Conservation (phyloP, 1,140 invertebrate species). For the Lasaia peninsularis region DNA sequence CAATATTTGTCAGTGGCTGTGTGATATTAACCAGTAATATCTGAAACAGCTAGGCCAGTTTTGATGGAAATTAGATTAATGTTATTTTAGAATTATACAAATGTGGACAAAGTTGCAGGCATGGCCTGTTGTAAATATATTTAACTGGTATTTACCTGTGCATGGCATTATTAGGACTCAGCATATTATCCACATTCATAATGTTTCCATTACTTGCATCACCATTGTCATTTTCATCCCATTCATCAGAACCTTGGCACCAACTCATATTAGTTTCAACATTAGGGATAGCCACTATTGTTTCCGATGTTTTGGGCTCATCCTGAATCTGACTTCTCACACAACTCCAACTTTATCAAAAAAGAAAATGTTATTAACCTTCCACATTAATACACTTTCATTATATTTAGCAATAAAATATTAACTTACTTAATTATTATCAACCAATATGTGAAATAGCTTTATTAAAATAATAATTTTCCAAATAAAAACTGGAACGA, state of each 20-base stretch:
- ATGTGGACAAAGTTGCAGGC: too few species aligned
- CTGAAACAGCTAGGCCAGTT: too few species aligned
- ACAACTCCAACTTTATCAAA: constrained; percentile 57
- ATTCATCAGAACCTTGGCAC: constrained; percentile 64
- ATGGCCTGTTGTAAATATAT: too few species aligned
- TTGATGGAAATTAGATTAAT: too few species aligned
- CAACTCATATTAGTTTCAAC: constrained; percentile 48
- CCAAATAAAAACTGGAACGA: constrained; percentile 7
- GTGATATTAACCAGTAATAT: too few species aligned
- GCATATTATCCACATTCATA: constrained; percentile 58
- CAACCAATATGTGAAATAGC: background rate
- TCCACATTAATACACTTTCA: background rate
- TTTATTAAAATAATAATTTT: constrained; percentile 4
- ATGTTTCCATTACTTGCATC: constrained; percentile 63
- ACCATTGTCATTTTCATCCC: constrained; percentile 72
- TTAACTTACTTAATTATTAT: constrained; percentile 6
- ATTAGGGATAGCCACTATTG: constrained; percentile 45
- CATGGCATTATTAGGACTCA: constrained; percentile 44
- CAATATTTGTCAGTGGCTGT: too few species aligned
- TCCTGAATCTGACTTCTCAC: constrained; percentile 61
- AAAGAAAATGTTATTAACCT: background rate
- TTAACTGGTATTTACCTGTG: constrained; percentile 50
- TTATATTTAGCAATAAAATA: background rate
- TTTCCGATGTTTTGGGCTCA: constrained; percentile 32
- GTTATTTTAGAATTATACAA: too few species aligned